Conservation (phyloP, 2,113 vertebrate genomes). For the Cololabis saira region DNA sequence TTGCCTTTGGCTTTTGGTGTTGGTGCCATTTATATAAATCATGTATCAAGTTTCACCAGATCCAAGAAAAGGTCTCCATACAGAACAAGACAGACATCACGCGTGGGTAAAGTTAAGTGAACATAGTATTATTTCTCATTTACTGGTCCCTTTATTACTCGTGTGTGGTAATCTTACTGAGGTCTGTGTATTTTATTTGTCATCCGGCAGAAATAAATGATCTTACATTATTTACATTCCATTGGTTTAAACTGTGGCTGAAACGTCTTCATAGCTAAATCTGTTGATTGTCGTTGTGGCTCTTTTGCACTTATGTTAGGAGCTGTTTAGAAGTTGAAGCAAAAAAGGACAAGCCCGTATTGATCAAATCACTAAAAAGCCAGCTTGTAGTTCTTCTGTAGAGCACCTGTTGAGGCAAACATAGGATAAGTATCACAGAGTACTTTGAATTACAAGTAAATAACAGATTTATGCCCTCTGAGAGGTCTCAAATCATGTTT, state of each 20-base stretch:
- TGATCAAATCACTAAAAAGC: no score
- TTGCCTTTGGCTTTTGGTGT: conserved; percentile 40
- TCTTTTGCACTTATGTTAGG: background rate
- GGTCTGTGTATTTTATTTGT: background rate
- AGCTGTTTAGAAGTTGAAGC: background rate
- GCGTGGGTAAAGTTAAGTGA: conserved; percentile 24
- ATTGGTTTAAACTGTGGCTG: no score
- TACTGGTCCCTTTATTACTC: conserved; percentile 30
- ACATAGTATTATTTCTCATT: conserved; percentile 24
- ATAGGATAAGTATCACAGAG: no score
- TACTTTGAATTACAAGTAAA: no score
- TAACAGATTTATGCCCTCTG: no score
- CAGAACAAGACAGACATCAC: conserved; percentile 19
- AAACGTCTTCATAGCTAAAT: background rate
- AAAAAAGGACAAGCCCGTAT: background rate
- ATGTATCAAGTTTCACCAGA: conserved; percentile 2
- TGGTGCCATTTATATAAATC: conserved; percentile 39
- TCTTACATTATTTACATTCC: no score
- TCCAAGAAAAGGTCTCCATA: conserved; percentile 35
- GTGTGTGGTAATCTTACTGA: conserved; percentile 6
- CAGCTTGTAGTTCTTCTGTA: no score
- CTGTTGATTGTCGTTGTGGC: background rate
- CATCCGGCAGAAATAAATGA: background rate
- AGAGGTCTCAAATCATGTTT: background rate
- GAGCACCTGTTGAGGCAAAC: no score